Evolutionary conservation across 2,113 vertebrate genomes (phyloP).

Genomic region (Heptranchias perlo): DNA sequence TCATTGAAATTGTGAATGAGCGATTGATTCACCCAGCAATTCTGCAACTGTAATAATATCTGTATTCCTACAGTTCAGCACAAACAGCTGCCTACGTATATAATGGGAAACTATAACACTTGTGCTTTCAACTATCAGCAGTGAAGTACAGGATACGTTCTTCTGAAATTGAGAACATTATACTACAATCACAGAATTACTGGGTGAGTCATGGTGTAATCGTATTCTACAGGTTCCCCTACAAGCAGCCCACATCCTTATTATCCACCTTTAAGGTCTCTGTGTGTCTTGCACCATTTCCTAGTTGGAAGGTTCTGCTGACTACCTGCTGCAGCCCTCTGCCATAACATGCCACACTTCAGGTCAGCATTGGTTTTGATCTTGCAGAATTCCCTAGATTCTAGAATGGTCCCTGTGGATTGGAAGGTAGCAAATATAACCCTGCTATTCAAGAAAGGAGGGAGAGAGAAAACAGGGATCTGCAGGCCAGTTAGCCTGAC

Average conservation of each 20-base stretch:
- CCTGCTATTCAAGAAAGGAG: too few species aligned
- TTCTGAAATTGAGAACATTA: background rate
- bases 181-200: slow-evolving; percentile 8
- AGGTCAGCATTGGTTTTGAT: too few species aligned
- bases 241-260: background rate
- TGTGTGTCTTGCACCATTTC: background rate
- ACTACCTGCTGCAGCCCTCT: background rate
- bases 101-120: background rate
- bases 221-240: background rate
- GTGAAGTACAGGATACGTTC: background rate
- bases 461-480: too few species aligned
- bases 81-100: background rate
- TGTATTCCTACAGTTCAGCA: background rate
- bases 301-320: background rate
- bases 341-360: background rate
- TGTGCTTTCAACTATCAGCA: too few species aligned
- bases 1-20: background rate
- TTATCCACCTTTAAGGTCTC: background rate
- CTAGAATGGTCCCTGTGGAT: too few species aligned
- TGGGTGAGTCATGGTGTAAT: background rate
- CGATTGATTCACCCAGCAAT: background rate
- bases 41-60: background rate
- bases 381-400: too few species aligned
- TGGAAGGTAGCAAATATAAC: too few species aligned
- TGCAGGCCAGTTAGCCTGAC: too few species aligned